Evolutionary conservation across 1,140 invertebrate genomes (phyloP), one percentile per base, ranked within the genome.

Genomic region (Orchestia grillus): DNA sequence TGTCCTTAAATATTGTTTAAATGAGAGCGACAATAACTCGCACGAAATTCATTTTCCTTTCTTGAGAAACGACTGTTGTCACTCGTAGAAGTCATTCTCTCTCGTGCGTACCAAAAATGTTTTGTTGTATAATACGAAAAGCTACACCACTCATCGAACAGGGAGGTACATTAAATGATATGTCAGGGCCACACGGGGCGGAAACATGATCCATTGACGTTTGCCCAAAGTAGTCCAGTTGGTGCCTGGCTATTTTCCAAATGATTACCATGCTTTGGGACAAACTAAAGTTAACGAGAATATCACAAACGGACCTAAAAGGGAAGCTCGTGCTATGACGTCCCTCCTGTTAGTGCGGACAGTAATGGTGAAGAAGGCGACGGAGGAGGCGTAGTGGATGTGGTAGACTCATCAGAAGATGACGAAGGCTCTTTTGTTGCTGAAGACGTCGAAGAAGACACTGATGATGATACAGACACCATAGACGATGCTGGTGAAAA

Each of bases 391-490:
- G 88, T 90, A 23, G 28, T 77, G 62, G 62, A 77, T 3, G n/a
- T n/a, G n/a, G 62, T 36, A 77, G 62, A 77, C 3, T 19, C 62
- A 77, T 77, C 62, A 77, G 62, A 36, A 77, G 62, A 77, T 19
- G 62, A 77, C 1, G 62, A 1, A 77, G 62, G 11, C 28, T 77
- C 28, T 77, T 77, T 77, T 77, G 62, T 19, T 23, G 62, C 42
- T 90, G 88, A 90, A 42, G 88, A 90, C n/a, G 41, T 90, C 43
- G 88, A 90, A 19, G 88, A 90, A 11, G 88, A 90, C 43, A 90
- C 88, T 42, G 88, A 90, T 16, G 88, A 90, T 90, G 88, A 90
- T 42, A 90, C 43, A 11, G 88, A 90, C n/a, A 41, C 4, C 43
- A 16, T 11, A 19, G 43, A 90, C 43, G 88, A 42, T 19, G n/a